phyloP scores from a whole-genome alignment of 1,140 invertebrate genomes.

The Drosophila baimaii region DNA sequence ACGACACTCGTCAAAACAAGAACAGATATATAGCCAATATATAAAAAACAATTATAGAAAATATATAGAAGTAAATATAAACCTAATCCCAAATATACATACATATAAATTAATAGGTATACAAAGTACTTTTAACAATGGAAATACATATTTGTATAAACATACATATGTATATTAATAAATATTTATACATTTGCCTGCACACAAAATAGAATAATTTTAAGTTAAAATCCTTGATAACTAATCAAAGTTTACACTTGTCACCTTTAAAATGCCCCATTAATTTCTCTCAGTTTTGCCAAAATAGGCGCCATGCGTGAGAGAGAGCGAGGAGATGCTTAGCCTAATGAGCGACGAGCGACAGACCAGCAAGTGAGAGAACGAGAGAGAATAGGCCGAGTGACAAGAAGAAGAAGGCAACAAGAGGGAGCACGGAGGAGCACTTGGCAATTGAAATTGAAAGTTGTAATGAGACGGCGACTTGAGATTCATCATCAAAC shows the following conservation, averaged over 20 bases:
- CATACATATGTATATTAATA: background rate
- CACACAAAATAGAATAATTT: too few relatives aligned
- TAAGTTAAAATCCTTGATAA: too few relatives aligned
- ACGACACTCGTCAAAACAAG: constrained; percentile 3
- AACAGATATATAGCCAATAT: background rate
- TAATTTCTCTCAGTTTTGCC: constrained; percentile 3
- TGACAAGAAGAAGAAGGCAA: constrained; percentile 16
- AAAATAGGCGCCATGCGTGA: constrained; percentile 25
- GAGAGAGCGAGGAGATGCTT: constrained; percentile 25
- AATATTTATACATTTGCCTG: background rate
- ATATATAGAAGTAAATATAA: background rate
- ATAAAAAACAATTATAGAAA: background rate
- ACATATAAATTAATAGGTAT: too few relatives aligned
- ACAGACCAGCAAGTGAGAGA: constrained; percentile 17
- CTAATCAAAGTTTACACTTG: too few relatives aligned
- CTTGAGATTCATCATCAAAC: constrained; percentile 75
- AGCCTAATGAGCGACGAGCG: constrained; percentile 35
- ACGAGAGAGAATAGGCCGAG: constrained; percentile 9
- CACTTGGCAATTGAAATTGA: constrained; percentile 79
- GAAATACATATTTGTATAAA: background rate
- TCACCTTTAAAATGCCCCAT: fast-evolving
- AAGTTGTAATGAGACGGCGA: constrained; percentile 69
- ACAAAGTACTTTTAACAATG: background rate
- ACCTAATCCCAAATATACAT: too few relatives aligned
- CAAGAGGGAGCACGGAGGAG: constrained; percentile 7